Conservation (phyloP, 2,797 vertebrate genomes). For the Acrossocheilus fasciatus region DNA sequence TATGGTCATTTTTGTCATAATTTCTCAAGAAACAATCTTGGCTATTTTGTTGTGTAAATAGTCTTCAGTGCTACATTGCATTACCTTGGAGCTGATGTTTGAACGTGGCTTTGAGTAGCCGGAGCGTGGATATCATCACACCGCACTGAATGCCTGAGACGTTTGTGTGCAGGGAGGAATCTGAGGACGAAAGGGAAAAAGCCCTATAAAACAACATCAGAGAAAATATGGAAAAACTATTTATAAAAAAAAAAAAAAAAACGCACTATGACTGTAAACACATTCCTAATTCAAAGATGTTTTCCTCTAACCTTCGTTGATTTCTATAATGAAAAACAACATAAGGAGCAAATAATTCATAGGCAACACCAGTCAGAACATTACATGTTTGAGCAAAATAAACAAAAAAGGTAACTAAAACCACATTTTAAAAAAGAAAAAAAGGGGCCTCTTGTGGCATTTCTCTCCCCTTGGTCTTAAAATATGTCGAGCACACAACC, state of each 20-base stretch:
- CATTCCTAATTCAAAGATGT: constrained; percentile 35
- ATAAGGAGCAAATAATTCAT: constrained; percentile 41
- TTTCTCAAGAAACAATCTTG: background rate
- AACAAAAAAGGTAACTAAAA: constrained; percentile 58
- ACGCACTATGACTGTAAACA: constrained; percentile 10
- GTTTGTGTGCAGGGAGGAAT: constrained; percentile 72
- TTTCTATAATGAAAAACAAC: constrained; percentile 40
- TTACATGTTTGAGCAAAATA: constrained; percentile 48
- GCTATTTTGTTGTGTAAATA: background rate
- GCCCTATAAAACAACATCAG: constrained; percentile 12
- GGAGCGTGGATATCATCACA: constrained; percentile 18
- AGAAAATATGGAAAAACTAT: constrained; percentile 24
- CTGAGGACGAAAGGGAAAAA: constrained; percentile 62
- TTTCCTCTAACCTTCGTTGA: constrained; percentile 41
- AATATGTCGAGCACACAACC: constrained; percentile 53
- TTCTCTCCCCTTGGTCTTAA: constrained; percentile 36
- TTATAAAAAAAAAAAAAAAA: background rate
- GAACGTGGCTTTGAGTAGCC: constrained; percentile 11
- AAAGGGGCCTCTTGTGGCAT: constrained; percentile 38
- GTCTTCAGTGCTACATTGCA: background rate
- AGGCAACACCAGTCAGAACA: constrained; percentile 38
- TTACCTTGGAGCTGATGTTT: constrained; percentile 40
- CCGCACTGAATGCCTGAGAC: constrained; percentile 27
- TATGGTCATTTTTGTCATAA: background rate
- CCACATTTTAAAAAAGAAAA: constrained; percentile 57